phyloP scores from a whole-genome alignment of 1,140 invertebrate genomes.

The Hylyphantes graminicola region DNA sequence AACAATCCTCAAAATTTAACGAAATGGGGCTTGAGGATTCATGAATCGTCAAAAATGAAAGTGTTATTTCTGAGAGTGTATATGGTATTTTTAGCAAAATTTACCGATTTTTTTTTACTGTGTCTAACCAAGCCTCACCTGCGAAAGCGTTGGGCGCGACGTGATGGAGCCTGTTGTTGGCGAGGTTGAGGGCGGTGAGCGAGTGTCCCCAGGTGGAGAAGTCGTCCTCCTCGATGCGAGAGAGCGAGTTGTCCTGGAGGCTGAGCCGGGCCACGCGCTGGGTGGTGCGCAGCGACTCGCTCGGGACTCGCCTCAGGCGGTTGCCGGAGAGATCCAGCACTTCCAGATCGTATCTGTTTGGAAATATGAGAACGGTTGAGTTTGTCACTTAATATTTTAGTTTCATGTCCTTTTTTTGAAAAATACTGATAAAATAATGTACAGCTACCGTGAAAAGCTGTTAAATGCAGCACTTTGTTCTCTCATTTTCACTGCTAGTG shows the following conservation, averaged over 20 bases:
- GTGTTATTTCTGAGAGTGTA: no score
- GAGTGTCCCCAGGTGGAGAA: constrained; percentile 83
- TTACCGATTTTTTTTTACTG: no score
- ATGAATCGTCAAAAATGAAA: no score
- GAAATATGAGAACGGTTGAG: not conserved
- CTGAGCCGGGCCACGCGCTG: constrained; percentile 82
- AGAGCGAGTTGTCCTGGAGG: constrained; percentile 87
- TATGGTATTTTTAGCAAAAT: no score
- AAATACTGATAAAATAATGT: no score
- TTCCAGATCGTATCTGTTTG: constrained; percentile 70
- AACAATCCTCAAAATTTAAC: no score
- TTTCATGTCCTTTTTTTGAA: no score
- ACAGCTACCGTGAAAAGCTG: no score
- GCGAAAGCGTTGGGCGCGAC: constrained; percentile 79
- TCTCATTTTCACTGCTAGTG: no score
- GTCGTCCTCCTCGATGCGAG: constrained; percentile 78
- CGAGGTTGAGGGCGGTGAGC: constrained; percentile 83
- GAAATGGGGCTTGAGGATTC: no score
- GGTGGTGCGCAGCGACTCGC: constrained; percentile 75
- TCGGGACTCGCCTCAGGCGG: constrained; percentile 78
- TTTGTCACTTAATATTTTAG: no score
- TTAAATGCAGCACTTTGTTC: no score
- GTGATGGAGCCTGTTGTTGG: constrained; percentile 84
- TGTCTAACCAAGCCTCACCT: not conserved
- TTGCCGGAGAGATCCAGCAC: constrained; percentile 85